Evolutionary conservation across 2,888 invertebrate genomes (phyloP), one percentile per base, ranked within the genome.

Genomic region (Temnothorax ravouxi): DNA sequence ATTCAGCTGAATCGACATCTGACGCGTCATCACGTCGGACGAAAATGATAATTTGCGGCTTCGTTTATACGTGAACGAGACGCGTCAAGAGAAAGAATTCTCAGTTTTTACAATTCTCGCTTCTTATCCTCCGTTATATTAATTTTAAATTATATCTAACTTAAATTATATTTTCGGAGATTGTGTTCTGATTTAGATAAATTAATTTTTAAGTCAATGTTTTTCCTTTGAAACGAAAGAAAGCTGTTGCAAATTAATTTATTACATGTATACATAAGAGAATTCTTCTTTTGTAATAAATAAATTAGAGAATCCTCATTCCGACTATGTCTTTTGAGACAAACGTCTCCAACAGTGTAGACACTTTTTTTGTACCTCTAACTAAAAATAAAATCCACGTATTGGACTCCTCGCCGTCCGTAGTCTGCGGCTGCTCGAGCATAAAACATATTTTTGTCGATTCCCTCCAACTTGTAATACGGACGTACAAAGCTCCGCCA

Each of bases 1-100:
- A 89, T 89, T 89, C 88, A 89, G 88, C 88, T 89, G 89, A 88
- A 89, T 89, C 85, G 88, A 88, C 86, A 89, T 83, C 85, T 77
- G 83, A 77, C 85, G 80, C 85, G 88, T 85, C 82, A 67, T 81
- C 79, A 75, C 77, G 67, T 62, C 80, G 66, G 8, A 38, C n/a
- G 47, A 72, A 80, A 59, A 59, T 72, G 29, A 72, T 72, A 72
- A 72, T 72, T 25, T 72, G 47, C 21, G 59, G 18, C 44, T 67
- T 69, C 56, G 2, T 47, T 52, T 47, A 38, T 18, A 52, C 6
- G 47, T 59, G 18, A 75, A 50, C 21, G 9, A 62, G 5, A 79
- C 6, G 34, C 6, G 15, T 29, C 69, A 34, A 34, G 21, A 47
- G 21, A 41, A 66, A 76, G 25, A 76, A 67, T 38, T 54, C n/a